phyloP scores from a whole-genome alignment of 1,140 invertebrate species.

The Portunus trituberculatus region DNA sequence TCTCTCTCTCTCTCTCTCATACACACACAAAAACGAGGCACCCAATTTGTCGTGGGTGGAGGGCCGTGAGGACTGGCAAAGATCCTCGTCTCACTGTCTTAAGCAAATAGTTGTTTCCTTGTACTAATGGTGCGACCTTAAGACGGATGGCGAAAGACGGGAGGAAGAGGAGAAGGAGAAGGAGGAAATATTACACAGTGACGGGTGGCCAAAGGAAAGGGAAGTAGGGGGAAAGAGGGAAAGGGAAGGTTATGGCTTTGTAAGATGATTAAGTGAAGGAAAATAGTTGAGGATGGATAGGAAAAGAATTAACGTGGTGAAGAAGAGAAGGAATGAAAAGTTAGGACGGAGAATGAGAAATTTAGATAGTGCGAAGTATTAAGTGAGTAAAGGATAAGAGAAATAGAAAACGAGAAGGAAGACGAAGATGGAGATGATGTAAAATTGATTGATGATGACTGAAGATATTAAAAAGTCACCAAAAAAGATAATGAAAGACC shows the following conservation, averaged over 20 bases:
- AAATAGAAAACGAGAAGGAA: not conserved
- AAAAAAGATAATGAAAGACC: too few relatives aligned
- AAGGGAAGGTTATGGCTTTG: too few relatives aligned
- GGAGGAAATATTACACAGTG: not conserved
- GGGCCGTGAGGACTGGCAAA: not conserved
- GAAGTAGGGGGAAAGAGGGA: not conserved
- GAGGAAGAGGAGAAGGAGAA: not conserved
- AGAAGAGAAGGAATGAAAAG: not conserved
- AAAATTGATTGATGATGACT: too few relatives aligned
- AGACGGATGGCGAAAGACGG: not conserved
- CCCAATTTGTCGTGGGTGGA: not conserved
- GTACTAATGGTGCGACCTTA: slow-evolving; percentile 1
- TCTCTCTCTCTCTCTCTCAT: not conserved
- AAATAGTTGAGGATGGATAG: too few relatives aligned
- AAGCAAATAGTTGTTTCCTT: slow-evolving; percentile 23
- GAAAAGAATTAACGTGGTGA: not conserved
- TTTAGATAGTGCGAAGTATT: too few relatives aligned
- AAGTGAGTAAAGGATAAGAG: not conserved
- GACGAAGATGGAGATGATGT: too few relatives aligned
- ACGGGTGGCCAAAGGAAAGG: not conserved
- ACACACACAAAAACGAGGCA: too few relatives aligned
- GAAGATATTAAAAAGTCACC: too few relatives aligned
- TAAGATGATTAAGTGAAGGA: not conserved
- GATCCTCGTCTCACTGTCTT: not conserved
- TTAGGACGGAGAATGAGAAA: not conserved